phyloP scores from a whole-genome alignment of 2,888 invertebrate genomes.

The Lamellibrachia satsuma region DNA sequence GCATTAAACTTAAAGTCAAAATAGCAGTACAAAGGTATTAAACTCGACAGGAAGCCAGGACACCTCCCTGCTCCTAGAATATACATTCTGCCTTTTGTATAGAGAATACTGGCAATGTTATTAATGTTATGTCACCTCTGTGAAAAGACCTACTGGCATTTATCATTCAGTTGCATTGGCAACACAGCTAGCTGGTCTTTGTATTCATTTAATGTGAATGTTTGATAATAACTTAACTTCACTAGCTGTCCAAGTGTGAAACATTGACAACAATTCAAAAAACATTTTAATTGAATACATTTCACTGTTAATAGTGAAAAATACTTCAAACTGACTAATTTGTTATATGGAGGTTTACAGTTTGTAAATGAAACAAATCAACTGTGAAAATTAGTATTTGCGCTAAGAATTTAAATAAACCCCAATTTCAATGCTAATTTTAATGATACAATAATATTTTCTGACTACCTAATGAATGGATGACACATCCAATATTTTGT shows the following conservation, averaged over 20 bases:
- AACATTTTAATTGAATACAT: not conserved
- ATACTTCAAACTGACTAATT: no score
- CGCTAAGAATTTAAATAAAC: not conserved
- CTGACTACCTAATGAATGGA: not conserved
- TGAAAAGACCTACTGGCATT: not conserved
- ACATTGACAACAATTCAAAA: not conserved
- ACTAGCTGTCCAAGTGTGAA: not conserved
- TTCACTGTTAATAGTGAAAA: no score
- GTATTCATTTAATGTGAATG: not conserved
- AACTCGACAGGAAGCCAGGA: no score
- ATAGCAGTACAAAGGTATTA: not conserved
- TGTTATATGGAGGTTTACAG: no score
- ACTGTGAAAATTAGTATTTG: not conserved
- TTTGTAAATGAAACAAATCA: no score
- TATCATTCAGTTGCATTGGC: not conserved
- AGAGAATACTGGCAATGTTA: not conserved
- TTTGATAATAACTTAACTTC: not conserved
- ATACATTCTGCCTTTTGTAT: not conserved
- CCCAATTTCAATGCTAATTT: not conserved
- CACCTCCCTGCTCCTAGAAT: no score
- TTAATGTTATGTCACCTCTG: not conserved
- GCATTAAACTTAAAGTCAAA: not conserved
- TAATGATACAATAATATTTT: not conserved
- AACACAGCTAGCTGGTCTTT: not conserved
- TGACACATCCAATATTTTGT: not conserved